Evolutionary conservation across 2,797 vertebrate genomes (phyloP).

Genomic region (Apogon hyalosoma): DNA sequence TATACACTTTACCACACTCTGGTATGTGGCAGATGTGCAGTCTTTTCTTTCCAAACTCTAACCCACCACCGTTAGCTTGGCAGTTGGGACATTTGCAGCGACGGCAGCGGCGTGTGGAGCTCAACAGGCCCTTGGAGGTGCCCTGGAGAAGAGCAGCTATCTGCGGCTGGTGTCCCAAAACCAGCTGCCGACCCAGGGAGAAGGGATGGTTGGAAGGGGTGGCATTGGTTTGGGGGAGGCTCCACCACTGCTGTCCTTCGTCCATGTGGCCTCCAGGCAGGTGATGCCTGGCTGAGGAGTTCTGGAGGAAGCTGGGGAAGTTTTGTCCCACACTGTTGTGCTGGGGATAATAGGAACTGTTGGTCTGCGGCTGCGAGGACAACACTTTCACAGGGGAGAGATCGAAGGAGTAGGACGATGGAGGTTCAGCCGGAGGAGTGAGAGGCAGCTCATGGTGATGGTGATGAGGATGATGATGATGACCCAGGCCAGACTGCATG

Average conservation of each 20-base stretch:
- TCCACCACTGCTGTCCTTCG: slow-evolving; percentile 90
- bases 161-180: slow-evolving; percentile 89
- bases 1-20: slow-evolving; percentile 91
- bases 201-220: slow-evolving; percentile 81
- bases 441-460: slow-evolving; percentile 89
- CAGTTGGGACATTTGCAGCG: slow-evolving; percentile 91
- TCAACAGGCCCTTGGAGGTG: slow-evolving; percentile 87
- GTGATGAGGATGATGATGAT: slow-evolving; percentile 86
- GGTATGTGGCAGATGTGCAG: slow-evolving; percentile 91
- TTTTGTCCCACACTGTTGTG: slow-evolving; percentile 84
- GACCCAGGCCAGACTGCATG: slow-evolving; percentile 82
- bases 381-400: slow-evolving; percentile 89
- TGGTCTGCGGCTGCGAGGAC: slow-evolving; percentile 80
- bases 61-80: slow-evolving; percentile 78
- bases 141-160: slow-evolving; percentile 89
- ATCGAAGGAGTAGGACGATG: slow-evolving; percentile 88
- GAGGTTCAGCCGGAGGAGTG: slow-evolving; percentile 87
- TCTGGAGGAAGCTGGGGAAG: slow-evolving; percentile 87
- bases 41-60: slow-evolving; percentile 89
- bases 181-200: slow-evolving; percentile 85
- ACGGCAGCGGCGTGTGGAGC: slow-evolving; percentile 87
- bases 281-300: slow-evolving; percentile 83
- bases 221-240: slow-evolving; percentile 84
- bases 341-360: slow-evolving; percentile 85
- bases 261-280: slow-evolving; percentile 81